Evolutionary conservation across 2,888 invertebrate species (phyloP).

Genomic region (Polydrusus cervinus): DNA sequence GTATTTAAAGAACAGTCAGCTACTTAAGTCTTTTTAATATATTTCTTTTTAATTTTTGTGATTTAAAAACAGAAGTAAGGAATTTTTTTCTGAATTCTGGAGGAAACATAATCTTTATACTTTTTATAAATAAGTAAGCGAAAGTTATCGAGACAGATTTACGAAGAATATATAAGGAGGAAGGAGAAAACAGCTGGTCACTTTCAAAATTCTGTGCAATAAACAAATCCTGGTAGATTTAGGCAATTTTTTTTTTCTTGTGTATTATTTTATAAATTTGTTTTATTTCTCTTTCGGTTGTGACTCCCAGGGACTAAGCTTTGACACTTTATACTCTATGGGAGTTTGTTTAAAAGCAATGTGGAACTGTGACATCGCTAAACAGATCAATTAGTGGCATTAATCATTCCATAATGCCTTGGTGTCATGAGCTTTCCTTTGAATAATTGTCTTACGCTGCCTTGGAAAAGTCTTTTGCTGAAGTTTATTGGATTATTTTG

Average conservation of each 20-base stretch:
- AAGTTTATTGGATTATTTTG: constrained; percentile 13
- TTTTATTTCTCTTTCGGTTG: not conserved
- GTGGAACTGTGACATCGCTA: constrained; percentile 26
- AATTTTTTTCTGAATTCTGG: not conserved
- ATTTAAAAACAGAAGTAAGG: too few species aligned
- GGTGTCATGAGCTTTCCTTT: constrained; percentile 37
- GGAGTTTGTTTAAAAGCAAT: constrained; percentile 27
- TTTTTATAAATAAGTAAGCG: too few species aligned
- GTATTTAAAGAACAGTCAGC: not conserved
- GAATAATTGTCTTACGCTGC: constrained; percentile 29
- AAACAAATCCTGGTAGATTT: too few species aligned
- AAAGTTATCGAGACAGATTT: not conserved
- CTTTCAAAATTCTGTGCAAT: too few species aligned
- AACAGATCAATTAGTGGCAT: constrained; percentile 39
- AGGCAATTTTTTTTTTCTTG: too few species aligned
- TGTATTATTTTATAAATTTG: not conserved
- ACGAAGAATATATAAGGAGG: too few species aligned
- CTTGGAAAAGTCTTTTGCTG: constrained; percentile 3
- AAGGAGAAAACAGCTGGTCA: too few species aligned
- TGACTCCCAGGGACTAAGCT: not conserved
- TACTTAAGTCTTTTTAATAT: not conserved
- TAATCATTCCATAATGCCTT: constrained; percentile 36
- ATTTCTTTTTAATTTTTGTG: not conserved
- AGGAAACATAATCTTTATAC: too few species aligned
- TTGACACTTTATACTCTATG: constrained; percentile 17